phyloP scores from a whole-genome alignment of 1,140 invertebrate species.

The Lordiphosa mommai region DNA sequence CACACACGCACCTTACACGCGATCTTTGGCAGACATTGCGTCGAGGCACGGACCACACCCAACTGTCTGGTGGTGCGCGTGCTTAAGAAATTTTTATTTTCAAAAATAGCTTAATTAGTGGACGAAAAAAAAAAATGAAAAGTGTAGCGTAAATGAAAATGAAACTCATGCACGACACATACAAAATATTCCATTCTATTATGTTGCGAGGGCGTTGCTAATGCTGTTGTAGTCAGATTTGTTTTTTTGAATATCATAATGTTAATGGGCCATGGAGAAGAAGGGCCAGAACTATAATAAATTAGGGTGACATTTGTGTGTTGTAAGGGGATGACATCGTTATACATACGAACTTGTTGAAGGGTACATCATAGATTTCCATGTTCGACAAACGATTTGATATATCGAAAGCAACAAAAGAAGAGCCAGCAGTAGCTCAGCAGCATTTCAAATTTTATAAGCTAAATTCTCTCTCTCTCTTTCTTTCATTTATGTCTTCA shows the following conservation, averaged over 20 bases:
- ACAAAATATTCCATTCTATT: conserved; percentile 26
- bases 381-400: too few relatives aligned
- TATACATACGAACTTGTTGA: not conserved
- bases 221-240: conserved; percentile 27
- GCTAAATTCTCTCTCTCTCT: too few relatives aligned
- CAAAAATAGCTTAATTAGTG: conserved; percentile 67
- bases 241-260: conserved; percentile 16
- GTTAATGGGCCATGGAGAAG: conserved; percentile 27
- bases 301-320: too few relatives aligned
- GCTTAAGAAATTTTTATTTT: conserved; percentile 21
- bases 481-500: too few relatives aligned
- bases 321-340: too few relatives aligned
- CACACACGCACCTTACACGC: conserved; percentile 30
- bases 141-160: conserved; percentile 46
- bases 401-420: too few relatives aligned
- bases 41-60: conserved; percentile 41
- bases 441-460: too few relatives aligned
- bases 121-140: conserved; percentile 35
- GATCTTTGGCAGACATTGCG: conserved; percentile 62
- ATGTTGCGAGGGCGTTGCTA: conserved; percentile 10
- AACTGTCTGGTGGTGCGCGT: conserved; percentile 18
- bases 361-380: too few relatives aligned
- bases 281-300: not conserved
- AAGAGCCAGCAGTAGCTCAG: too few relatives aligned
- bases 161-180: conserved; percentile 13